Conservation (phyloP, 2,797 vertebrate genomes). For the Galago senegalensis region DNA sequence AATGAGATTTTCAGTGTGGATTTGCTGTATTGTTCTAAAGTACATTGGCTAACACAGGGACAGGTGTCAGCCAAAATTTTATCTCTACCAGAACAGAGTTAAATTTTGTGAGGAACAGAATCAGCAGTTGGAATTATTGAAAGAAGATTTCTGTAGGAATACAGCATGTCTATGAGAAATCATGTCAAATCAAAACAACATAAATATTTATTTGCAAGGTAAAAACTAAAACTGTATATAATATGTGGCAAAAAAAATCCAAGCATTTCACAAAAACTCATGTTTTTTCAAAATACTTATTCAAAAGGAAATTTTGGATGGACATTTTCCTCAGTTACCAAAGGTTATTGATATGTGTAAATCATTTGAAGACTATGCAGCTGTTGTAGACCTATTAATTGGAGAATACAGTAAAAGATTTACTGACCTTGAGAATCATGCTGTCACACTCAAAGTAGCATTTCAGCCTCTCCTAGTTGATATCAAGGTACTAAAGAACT, state of each 20-base stretch:
- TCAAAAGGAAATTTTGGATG: not conserved
- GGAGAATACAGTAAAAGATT: not conserved
- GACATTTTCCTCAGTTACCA: not conserved
- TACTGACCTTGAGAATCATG: not conserved
- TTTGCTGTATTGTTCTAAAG: too few species aligned
- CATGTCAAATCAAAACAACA: not conserved
- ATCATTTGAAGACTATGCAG: not conserved
- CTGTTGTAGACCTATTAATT: not conserved
- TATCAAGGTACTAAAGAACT: not conserved
- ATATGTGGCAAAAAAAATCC: not conserved
- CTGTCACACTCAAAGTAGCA: not conserved
- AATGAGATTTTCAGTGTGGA: not conserved
- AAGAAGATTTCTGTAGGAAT: not conserved
- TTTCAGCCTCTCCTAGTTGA: not conserved
- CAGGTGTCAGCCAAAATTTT: too few species aligned
- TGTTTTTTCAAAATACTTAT: not conserved
- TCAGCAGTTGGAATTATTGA: not conserved
- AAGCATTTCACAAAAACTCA: not conserved
- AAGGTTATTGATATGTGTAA: not conserved
- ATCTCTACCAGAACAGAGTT: too few species aligned
- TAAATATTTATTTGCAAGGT: not conserved
- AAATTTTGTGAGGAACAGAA: not conserved
- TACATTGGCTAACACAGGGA: too few species aligned
- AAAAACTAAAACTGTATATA: not conserved
- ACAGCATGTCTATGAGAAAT: not conserved